Conservation (phyloP, 2,797 vertebrate genomes). For the Hirundo rustica region DNA sequence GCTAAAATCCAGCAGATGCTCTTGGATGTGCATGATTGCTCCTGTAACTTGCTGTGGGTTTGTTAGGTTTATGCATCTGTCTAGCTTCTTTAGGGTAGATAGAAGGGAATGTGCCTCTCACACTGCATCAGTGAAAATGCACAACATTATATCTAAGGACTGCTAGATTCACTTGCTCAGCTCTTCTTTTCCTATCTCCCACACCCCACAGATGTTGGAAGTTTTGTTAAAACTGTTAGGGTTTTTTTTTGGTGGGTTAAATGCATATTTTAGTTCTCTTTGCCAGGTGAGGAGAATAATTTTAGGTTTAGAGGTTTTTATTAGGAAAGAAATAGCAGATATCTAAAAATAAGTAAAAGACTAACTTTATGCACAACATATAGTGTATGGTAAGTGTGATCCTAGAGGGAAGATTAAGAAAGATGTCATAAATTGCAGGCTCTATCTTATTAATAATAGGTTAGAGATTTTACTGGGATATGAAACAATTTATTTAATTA, state of each 20-base stretch:
- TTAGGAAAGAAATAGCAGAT: neutral
- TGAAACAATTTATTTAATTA: neutral
- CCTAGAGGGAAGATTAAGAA: neutral
- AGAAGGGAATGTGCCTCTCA: neutral
- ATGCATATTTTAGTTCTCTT: neutral
- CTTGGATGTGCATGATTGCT: neutral
- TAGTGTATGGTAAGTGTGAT: neutral
- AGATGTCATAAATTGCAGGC: conserved; percentile 18
- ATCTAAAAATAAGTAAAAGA: neutral
- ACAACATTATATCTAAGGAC: neutral
- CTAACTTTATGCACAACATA: neutral
- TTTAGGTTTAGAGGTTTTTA: neutral
- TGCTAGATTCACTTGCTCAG: neutral
- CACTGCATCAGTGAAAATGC: neutral
- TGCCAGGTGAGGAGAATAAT: neutral
- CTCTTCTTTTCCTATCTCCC: neutral
- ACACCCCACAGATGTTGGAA: neutral
- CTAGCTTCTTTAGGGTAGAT: neutral
- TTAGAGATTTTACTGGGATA: neutral
- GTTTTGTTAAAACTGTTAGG: neutral
- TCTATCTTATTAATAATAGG: neutral
- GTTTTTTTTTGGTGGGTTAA: neutral
- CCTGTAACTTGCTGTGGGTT: neutral
- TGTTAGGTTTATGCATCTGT: neutral
- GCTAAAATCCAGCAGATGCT: neutral